Conservation (phyloP, 2,113 vertebrate genomes). For the Microtus richardsoni region DNA sequence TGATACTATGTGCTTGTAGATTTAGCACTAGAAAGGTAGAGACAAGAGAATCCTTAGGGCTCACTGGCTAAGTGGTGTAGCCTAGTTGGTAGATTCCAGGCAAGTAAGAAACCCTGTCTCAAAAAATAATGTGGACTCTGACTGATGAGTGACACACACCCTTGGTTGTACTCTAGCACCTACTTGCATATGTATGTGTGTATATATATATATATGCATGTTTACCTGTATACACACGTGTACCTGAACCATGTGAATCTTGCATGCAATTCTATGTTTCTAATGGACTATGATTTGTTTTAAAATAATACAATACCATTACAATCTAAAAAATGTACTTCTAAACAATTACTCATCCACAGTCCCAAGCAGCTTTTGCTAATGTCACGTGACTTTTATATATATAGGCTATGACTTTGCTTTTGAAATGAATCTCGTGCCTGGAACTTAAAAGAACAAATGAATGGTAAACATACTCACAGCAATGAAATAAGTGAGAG, state of each 20-base stretch:
- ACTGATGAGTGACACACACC: background rate
- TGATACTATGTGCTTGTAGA: background rate
- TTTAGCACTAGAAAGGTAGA: too few relatives aligned
- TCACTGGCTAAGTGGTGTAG: too few relatives aligned
- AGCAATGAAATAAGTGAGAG: background rate
- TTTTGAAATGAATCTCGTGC: conserved; percentile 21
- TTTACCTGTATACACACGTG: background rate
- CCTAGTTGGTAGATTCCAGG: background rate
- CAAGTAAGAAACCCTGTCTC: background rate
- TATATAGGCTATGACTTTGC: conserved; percentile 8
- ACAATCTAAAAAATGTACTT: background rate
- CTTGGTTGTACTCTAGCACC: background rate
- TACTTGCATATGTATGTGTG: too few relatives aligned
- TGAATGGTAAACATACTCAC: background rate
- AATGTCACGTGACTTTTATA: background rate
- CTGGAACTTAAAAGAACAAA: background rate
- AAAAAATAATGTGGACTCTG: background rate
- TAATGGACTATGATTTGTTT: background rate
- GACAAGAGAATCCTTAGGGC: background rate
- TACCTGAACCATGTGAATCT: background rate
- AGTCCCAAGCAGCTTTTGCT: background rate
- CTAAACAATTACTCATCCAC: background rate
- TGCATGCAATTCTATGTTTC: background rate
- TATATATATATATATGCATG: background rate
- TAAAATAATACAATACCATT: background rate